phyloP scores from a whole-genome alignment of 2,113 vertebrate species.

The Isichthys henryi region DNA sequence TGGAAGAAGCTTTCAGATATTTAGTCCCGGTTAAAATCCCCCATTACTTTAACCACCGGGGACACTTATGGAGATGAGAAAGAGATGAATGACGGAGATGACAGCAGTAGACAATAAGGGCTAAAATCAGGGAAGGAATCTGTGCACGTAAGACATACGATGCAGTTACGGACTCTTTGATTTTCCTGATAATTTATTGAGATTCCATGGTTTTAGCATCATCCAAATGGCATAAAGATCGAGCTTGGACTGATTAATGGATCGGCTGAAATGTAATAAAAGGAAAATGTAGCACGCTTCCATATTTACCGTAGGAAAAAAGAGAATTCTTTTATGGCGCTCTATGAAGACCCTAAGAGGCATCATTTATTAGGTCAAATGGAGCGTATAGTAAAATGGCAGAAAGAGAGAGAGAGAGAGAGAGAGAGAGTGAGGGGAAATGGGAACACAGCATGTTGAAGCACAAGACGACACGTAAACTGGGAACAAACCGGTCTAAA shows the following conservation, averaged over 20 bases:
- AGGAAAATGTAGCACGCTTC: neutral
- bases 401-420: slow-evolving; percentile 29
- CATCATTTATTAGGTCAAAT: slow-evolving; percentile 67
- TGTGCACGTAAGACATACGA: neutral
- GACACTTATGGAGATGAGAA: slow-evolving; percentile 4
- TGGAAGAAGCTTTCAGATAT: neutral
- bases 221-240: neutral
- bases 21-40: neutral
- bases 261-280: neutral
- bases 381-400: slow-evolving; percentile 51
- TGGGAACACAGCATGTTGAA: slow-evolving; percentile 11
- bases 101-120: neutral
- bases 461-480: slow-evolving; percentile 42
- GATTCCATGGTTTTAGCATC: neutral
- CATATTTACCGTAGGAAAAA: neutral
- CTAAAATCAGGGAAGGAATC: neutral
- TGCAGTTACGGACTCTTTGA: neutral
- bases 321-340: neutral
- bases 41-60: neutral
- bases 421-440: slow-evolving; percentile 21
- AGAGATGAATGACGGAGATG: neutral
- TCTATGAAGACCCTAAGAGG: slow-evolving; percentile 24
- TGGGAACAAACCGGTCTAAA: slow-evolving; percentile 62
- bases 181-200: neutral
- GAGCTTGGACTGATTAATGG: neutral